These are phyloP conservation scores for Cynodonichthys magdalenae DNA, from an alignment of 2,797 vertebrate genomes.

Conservation along the genomic window DNA sequence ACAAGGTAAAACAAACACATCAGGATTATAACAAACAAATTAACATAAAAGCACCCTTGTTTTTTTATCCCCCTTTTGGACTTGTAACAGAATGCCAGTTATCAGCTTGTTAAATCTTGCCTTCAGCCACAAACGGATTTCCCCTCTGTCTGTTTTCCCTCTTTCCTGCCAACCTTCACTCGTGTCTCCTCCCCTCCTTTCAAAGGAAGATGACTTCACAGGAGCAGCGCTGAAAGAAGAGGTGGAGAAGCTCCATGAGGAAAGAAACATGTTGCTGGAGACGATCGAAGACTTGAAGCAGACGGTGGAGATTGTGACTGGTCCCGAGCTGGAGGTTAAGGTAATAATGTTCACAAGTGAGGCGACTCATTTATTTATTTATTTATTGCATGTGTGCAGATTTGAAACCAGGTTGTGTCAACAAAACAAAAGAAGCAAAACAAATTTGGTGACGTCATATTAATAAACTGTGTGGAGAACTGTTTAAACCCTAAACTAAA, in stretches of 20 bases:
- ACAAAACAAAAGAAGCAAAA: background rate
- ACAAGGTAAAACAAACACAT: constrained; percentile 82
- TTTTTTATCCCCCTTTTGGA: too few species aligned
- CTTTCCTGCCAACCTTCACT: constrained; percentile 27
- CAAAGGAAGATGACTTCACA: constrained; percentile 77
- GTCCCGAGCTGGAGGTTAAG: constrained; percentile 60
- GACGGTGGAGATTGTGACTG: constrained; percentile 70
- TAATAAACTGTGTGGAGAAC: background rate
- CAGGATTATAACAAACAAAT: background rate
- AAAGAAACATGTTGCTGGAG: constrained; percentile 82
- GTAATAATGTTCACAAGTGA: constrained; percentile 32
- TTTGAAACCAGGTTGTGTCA: constrained; percentile 20
- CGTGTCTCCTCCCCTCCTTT: constrained; percentile 32
- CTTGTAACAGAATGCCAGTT: background rate
- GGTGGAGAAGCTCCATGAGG: constrained; percentile 79
- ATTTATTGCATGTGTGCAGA: background rate
- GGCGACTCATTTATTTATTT: background rate
- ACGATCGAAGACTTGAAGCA: constrained; percentile 82
- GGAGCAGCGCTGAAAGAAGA: constrained; percentile 70
- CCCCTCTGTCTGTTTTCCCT: background rate
- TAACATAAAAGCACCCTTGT: too few species aligned
- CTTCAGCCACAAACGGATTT: constrained; percentile 1
- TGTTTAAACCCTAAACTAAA: background rate
- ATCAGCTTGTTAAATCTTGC: background rate
- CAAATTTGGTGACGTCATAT: constrained; percentile 16